Base-by-base conservation (phyloP, 1,140 invertebrate species). In the Mizuhopecten yessoensis region DNA sequence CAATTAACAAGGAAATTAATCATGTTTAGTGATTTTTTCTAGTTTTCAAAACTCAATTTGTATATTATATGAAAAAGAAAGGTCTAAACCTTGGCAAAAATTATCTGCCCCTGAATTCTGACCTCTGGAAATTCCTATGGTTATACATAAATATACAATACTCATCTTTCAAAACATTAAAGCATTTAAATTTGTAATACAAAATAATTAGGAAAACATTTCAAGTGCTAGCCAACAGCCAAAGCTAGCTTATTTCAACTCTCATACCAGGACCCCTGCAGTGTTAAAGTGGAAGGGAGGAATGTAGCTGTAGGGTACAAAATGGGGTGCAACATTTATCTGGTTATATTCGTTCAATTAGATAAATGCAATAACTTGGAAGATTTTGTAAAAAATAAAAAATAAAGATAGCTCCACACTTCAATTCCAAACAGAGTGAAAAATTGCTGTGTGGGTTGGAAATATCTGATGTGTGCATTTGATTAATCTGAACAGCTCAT, bases 141-240 rank as follows among this genome's bases (percentile, higher is more conserved):
- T n/a, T 75, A 75, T 75, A 75, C 57, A 75, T 75, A n/a, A 75
- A 75, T 75, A 75, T 75, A 75, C 57, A 75, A 75, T 75, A 75
- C 57, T 75, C 57, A 75, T 75, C 57, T 75, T 29, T 75, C 57
- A 75, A 75, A 75, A 75, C 57, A 75, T 75, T 75, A 75, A 75
- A 75, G 57, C 57, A 75, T 75, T 75, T 75, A 75, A n/a, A 75
- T 75, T 75, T 75, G 57, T 75, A 75, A 75, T 75, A 75, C 57
- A 29, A 75, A 75, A 75, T 75, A 75, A 75, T 75, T 75, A 75
- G 57, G 57, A n/a, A 75, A 75, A 75, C n/a, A 75, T 75, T 75
- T 75, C n/a, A 75, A 75, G 9, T 75, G 57, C 57, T 75, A 75
- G 57, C 57, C 57, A 29, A 29, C 23, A 75, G 57, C 57, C 57